Evolutionary conservation across 2,113 vertebrate species (phyloP).

Genomic region (Trachemys scripta): DNA sequence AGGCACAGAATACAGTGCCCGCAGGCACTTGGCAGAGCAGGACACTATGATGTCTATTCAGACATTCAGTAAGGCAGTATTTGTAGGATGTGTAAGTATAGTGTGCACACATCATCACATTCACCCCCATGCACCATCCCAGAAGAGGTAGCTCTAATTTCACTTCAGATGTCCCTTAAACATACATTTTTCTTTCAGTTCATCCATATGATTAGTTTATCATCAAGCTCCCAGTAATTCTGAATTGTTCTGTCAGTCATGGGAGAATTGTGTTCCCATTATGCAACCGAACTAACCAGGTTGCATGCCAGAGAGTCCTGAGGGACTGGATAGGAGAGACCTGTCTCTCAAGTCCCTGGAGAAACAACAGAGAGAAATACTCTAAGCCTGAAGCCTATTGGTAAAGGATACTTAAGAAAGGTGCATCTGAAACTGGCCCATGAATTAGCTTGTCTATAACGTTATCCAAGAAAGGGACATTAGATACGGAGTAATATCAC

Average conservation of each 20-base stretch:
- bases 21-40: neutral
- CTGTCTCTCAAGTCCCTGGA: neutral
- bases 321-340: neutral
- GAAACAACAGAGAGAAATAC: neutral
- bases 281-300: neutral
- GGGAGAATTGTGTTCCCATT: neutral
- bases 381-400: neutral
- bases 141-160: neutral
- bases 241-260: neutral
- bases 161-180: neutral
- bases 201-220: neutral
- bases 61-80: neutral
- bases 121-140: neutral
- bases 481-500: too few species aligned
- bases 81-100: neutral
- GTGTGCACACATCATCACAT: neutral
- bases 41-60: neutral
- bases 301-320: neutral
- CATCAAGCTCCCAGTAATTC: neutral
- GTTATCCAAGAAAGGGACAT: too few species aligned
- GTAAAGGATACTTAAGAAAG: neutral
- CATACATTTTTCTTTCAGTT: neutral
- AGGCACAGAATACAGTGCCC: neutral
- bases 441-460: neutral
- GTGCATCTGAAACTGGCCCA: neutral